Conservation (phyloP, 2,113 vertebrate genomes). For the Mus pahari region DNA sequence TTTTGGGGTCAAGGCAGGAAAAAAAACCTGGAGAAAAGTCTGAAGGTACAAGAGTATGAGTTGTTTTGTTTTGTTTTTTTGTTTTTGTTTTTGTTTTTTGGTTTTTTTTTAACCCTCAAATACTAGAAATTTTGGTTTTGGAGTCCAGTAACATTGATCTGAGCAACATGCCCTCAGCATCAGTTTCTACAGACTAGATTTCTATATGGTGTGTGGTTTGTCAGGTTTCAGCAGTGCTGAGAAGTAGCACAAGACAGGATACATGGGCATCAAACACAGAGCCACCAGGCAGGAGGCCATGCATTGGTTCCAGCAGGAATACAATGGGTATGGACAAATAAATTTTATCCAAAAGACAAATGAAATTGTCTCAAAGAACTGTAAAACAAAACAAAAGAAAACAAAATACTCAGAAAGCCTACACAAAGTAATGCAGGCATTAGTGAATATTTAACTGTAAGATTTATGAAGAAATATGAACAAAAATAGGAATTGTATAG, state of each 20-base stretch:
- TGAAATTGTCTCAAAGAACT: constrained; percentile 80
- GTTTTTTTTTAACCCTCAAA: too few species aligned
- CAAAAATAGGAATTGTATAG: constrained; percentile 6
- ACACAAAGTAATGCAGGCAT: neutral
- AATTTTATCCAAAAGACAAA: constrained; percentile 86
- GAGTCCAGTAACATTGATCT: constrained; percentile 99
- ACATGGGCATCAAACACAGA: constrained; percentile 96
- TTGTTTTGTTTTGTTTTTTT: too few species aligned
- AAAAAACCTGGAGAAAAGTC: neutral
- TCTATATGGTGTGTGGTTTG: constrained; percentile 98
- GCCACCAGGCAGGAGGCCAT: constrained; percentile 98
- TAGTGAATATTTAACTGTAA: constrained; percentile 28
- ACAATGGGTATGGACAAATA: constrained; percentile 90
- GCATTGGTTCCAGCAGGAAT: constrained; percentile 99
- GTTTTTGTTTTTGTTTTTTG: too few species aligned
- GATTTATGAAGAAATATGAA: neutral
- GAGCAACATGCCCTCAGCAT: constrained; percentile 98
- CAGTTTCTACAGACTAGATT: constrained; percentile 98
- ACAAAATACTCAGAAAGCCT: neutral
- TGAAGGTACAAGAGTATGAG: constrained; percentile 97
- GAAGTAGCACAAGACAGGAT: constrained; percentile 96
- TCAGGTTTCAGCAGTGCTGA: constrained; percentile 98
- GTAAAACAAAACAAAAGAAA: neutral
- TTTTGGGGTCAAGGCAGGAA: neutral
- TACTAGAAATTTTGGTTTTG: constrained; percentile 98